Conservation (phyloP, 2,888 invertebrate genomes). For the Acrocera orbiculus region DNA sequence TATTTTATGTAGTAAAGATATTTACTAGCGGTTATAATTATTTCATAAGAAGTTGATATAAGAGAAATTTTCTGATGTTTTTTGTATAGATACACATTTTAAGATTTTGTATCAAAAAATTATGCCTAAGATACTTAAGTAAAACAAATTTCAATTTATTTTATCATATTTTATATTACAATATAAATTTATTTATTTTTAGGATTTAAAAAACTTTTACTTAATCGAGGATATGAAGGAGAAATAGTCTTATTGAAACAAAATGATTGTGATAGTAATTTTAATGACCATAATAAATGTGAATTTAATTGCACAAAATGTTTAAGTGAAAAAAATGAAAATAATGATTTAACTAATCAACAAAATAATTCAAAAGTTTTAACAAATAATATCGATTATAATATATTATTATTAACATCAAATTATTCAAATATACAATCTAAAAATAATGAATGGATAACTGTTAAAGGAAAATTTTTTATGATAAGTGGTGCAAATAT, state of each 20-base stretch:
- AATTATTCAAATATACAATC: neutral
- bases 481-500: slow-evolving; percentile 63
- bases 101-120: neutral
- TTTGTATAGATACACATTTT: neutral
- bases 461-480: slow-evolving; percentile 51
- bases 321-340: neutral
- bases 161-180: no score
- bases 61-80: no score
- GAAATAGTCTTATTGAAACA: slow-evolving; percentile 29
- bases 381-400: slow-evolving; percentile 7
- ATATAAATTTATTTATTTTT: no score
- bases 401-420: slow-evolving; percentile 1
- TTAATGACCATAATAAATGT: neutral
- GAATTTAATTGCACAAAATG: neutral
- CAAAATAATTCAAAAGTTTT: neutral
- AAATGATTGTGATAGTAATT: no score
- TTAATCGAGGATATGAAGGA: slow-evolving; percentile 45
- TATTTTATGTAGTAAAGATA: no score
- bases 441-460: slow-evolving; percentile 32
- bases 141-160: neutral
- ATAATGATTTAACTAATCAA: neutral
- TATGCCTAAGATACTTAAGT: no score
- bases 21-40: no score
- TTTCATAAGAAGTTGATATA: no score
- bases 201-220: slow-evolving; percentile 45